Base-by-base conservation (phyloP, 1,140 invertebrate genomes). In the Bradysia coprophila region DNA sequence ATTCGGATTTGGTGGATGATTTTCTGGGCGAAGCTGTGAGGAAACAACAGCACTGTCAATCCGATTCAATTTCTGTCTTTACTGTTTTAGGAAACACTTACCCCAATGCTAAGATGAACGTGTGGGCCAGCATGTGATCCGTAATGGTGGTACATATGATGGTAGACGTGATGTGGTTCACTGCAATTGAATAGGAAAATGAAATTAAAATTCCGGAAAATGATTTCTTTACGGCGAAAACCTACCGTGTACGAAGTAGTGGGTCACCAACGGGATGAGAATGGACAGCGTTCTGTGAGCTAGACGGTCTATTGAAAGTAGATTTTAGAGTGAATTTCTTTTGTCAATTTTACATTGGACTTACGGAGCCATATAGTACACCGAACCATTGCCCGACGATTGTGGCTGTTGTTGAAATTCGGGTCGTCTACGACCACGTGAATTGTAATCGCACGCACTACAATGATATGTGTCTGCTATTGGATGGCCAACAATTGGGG, bases 81-180 rank as follows among this genome's bases (percentile, higher is more conserved):
- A n/a, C n/a, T n/a, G n/a, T n/a, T n/a, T n/a, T n/a, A n/a, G n/a
- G n/a, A n/a, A 28, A 28, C 24, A 28, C 24, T 28, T 36, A 42
- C 41, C 8, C 71, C 69, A 20, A 75, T 73, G 47, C 72, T 68
- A 41, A 74, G 54, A 51, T 74, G 71, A 40, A 70, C 49, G 66
- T 55, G 23, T 63, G 54, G 37, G 55, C 66, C 20, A 43, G 55
- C 48, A 48, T 61, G 51, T 37, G 46, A 50, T 32, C 61, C 59
- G 52, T 74, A 69, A 54, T 74, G 73, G 54, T 78, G 74, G 49
- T 72, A 70, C 58, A 75, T 68, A 48, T 77, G 75, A 59, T 76
- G 74, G 56, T 76, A 74, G 2, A 76, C 65, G 45, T 71, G 71
- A 49, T 68, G 68, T 18, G 56, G 52, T 45, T 37, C 42, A 34